These are phyloP conservation scores for Cynoglossus semilaevis DNA, from an alignment of 2,113 vertebrate species.

Conservation along the genomic window DNA sequence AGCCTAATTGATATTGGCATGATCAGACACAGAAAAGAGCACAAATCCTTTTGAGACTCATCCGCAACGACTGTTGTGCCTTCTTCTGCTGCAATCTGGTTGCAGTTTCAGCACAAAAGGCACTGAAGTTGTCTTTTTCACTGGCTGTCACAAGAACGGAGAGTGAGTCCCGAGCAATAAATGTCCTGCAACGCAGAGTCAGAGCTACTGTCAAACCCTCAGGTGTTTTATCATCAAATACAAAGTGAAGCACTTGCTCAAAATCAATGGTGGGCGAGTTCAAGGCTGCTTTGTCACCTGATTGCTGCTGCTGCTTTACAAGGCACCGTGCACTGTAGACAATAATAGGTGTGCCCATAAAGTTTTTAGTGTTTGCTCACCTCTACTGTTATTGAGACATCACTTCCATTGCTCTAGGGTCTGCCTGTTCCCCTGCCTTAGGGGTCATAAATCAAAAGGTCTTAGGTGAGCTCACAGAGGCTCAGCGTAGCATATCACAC, in stretches of 20 bases:
- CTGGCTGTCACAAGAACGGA: conserved; percentile 49
- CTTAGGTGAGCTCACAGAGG: conserved; percentile 15
- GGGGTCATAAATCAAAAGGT: conserved; percentile 41
- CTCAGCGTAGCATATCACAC: conserved; percentile 25
- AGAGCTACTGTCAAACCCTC: conserved; percentile 55
- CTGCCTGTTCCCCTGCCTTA: conserved; percentile 8
- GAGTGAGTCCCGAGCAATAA: conserved; percentile 60
- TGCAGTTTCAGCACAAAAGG: conserved; percentile 61
- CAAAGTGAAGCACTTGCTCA: conserved; percentile 60
- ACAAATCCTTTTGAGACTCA: conserved; percentile 38
- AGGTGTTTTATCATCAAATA: conserved; percentile 41
- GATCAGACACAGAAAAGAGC: conserved; percentile 40
- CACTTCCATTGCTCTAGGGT: conserved; percentile 35
- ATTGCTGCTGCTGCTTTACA: conserved; percentile 39
- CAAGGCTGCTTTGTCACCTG: conserved; percentile 56
- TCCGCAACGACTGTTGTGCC: conserved; percentile 39
- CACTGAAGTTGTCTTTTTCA: conserved; percentile 36
- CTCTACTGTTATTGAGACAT: conserved; percentile 38
- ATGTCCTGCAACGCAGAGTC: conserved; percentile 51
- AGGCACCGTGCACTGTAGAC: conserved; percentile 38
- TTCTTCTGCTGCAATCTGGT: conserved; percentile 50
- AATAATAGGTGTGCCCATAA: conserved; percentile 48
- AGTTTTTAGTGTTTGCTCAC: conserved; percentile 42
- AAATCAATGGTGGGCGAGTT: conserved; percentile 63
- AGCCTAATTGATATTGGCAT: conserved; percentile 59